A percentile compares a stretch with the other conserved stretches of the same genome.
These are phyloP conservation scores for Danio aesculapii DNA, from an alignment of 2,797 vertebrate species.

Conservation along the genomic window DNA sequence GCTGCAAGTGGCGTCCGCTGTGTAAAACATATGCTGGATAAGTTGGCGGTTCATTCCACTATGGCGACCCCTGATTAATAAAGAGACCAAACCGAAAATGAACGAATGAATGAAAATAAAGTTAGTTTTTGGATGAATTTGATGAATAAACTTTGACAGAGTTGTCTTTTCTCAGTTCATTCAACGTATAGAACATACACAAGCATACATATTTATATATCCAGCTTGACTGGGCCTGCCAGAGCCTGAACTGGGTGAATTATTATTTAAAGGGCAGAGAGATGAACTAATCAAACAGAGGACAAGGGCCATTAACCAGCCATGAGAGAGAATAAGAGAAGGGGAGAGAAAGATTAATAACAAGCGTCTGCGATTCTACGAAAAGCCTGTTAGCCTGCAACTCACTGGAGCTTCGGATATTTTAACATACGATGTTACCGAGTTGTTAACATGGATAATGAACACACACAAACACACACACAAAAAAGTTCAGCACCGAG, in stretches of 20 bases:
- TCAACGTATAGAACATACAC: neutral
- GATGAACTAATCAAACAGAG: conserved; percentile 64
- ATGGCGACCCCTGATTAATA: too few species aligned
- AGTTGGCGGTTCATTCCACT: too few species aligned
- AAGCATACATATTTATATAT: neutral
- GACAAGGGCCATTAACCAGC: conserved; percentile 60
- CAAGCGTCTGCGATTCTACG: conserved; percentile 39
- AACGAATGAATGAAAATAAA: too few species aligned
- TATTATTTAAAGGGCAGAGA: conserved; percentile 62
- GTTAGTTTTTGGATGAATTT: neutral
- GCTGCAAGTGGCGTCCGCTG: too few species aligned
- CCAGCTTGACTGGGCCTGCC: conserved; percentile 28
- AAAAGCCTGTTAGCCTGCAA: conserved; percentile 30
- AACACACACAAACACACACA: neutral
- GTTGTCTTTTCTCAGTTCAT: neutral
- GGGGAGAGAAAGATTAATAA: conserved; percentile 57
- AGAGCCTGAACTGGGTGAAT: conserved; percentile 50
- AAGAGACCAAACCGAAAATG: too few species aligned
- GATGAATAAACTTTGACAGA: neutral
- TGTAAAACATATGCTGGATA: too few species aligned
- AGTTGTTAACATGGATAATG: neutral
- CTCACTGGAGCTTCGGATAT: conserved; percentile 19
- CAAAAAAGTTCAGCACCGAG: conserved; percentile 6
- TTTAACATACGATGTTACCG: neutral
- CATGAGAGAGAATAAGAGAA: conserved; percentile 21